A percentile compares a stretch with the other conserved stretches of the same genome.
Conservation (phyloP, 2,797 vertebrate genomes). For the Pterois miles region DNA sequence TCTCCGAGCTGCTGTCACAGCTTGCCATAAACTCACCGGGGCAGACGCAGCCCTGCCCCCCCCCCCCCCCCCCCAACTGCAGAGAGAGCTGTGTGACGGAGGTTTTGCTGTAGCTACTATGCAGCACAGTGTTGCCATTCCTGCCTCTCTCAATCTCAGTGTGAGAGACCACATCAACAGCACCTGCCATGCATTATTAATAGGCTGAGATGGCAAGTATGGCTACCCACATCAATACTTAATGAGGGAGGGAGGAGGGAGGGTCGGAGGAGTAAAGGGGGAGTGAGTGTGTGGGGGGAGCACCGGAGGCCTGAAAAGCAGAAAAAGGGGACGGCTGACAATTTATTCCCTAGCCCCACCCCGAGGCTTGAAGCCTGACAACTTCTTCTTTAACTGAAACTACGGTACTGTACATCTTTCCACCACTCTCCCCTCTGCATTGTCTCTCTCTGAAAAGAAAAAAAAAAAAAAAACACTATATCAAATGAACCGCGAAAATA, state of each 20-base stretch:
- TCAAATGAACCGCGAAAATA: slow-evolving; percentile 72
- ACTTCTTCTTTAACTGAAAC: slow-evolving; percentile 69
- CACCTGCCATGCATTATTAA: slow-evolving; percentile 99
- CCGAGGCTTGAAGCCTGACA: slow-evolving; percentile 61
- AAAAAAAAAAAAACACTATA: slow-evolving; percentile 26
- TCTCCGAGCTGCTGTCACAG: slow-evolving; percentile 72
- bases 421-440: slow-evolving; percentile 32
- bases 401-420: slow-evolving; percentile 44
- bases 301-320: slow-evolving; percentile 66
- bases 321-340: slow-evolving; percentile 71
- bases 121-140: slow-evolving; percentile 75
- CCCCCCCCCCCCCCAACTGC: slow-evolving; percentile 13
- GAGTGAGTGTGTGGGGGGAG: slow-evolving; percentile 13
- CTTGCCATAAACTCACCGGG: slow-evolving; percentile 70
- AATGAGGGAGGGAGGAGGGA: slow-evolving; percentile 85
- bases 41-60: slow-evolving; percentile 33
- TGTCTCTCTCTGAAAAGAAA: slow-evolving; percentile 23
- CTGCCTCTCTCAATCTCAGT: slow-evolving; percentile 91
- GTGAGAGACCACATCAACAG: slow-evolving; percentile 98
- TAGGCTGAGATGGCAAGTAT: slow-evolving; percentile 99
- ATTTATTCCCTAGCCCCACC: slow-evolving; percentile 75
- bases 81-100: slow-evolving; percentile 53
- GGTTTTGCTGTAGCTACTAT: slow-evolving; percentile 72
- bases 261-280: slow-evolving; percentile 65
- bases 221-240: slow-evolving; percentile 99